Percentiles rank a stretch among this genome's conserved stretches.
These are phyloP conservation scores for Vidua chalybeata DNA, from an alignment of 2,113 vertebrate species.

Conservation along the genomic window DNA sequence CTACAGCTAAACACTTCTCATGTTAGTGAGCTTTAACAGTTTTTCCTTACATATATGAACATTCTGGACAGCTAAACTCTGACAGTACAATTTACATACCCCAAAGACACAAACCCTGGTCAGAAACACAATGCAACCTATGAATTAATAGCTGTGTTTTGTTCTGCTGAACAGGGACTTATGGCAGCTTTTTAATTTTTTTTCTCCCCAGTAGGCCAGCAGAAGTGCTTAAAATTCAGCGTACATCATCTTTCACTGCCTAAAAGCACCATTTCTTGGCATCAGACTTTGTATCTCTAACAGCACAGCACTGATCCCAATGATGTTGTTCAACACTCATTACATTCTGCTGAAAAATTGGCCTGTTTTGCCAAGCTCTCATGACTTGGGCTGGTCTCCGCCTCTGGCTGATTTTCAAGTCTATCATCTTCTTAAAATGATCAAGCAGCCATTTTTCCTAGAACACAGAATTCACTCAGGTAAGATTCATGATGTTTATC, in stretches of 20 bases:
- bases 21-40: neutral
- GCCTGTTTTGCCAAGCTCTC: neutral
- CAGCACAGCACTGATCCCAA: neutral
- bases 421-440: neutral
- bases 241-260: neutral
- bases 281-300: neutral
- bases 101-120: neutral
- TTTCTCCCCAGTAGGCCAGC: neutral
- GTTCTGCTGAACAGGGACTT: neutral
- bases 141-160: neutral
- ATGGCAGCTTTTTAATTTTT: neutral
- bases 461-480: neutral
- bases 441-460: neutral
- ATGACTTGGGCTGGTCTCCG: neutral
- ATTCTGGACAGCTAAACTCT: neutral
- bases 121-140: neutral
- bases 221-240: neutral
- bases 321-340: neutral
- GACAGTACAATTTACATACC: neutral
- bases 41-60: neutral
- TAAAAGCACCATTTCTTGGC: neutral
- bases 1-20: neutral
- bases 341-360: neutral
- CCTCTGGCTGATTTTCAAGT: neutral
- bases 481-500: neutral